These are phyloP conservation scores for Philopotamus ludificatus DNA, from an alignment of 1,140 invertebrate genomes.

Conservation along the genomic window DNA sequence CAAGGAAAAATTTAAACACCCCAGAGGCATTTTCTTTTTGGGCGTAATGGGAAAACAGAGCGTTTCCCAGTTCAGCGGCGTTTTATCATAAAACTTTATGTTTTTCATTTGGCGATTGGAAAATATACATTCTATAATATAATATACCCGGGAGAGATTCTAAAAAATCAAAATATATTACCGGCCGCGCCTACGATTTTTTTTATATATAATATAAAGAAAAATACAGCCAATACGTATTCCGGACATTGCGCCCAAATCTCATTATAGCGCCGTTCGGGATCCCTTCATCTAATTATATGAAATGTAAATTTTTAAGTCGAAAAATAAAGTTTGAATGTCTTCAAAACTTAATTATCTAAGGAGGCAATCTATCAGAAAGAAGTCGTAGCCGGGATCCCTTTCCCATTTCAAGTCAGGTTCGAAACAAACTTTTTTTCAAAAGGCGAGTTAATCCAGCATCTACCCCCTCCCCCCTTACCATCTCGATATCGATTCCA, in stretches of 20 bases:
- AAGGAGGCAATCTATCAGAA: not conserved
- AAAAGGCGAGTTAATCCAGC: not conserved
- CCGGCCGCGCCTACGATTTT: too few species aligned
- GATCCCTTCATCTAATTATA: not conserved
- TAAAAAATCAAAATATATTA: too few species aligned
- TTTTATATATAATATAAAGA: too few species aligned
- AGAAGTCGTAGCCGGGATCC: not conserved
- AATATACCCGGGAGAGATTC: not conserved
- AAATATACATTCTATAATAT: not conserved
- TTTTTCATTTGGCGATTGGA: not conserved
- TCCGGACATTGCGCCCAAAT: not conserved
- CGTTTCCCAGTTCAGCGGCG: not conserved
- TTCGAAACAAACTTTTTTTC: not conserved
- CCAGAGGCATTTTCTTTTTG: constrained; percentile 19
- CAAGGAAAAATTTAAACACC: constrained; percentile 32
- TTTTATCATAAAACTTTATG: not conserved
- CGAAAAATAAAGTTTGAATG: not conserved
- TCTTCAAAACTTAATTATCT: not conserved
- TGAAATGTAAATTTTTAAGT: not conserved
- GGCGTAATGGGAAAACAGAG: not conserved
- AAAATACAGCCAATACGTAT: not conserved
- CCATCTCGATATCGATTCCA: not conserved
- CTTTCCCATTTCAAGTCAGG: not conserved
- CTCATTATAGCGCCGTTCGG: not conserved
- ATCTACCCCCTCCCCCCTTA: too few species aligned